Conservation (phyloP, 2,797 vertebrate species). For the Thunnus albacares region DNA sequence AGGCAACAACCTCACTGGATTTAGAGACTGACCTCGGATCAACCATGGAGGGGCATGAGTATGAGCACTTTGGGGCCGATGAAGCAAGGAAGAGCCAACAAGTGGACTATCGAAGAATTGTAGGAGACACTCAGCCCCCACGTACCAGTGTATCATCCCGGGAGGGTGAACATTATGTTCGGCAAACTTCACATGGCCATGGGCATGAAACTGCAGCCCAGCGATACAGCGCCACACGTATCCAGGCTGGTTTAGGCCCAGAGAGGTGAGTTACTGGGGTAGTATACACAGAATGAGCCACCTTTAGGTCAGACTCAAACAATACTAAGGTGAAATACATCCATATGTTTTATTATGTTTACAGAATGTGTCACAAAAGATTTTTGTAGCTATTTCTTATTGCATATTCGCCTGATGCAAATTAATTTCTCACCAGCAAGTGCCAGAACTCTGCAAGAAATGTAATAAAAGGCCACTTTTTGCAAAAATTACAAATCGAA, state of each 20-base stretch:
- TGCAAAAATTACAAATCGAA: no score
- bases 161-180: conserved; percentile 52
- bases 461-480: no score
- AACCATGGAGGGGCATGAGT: conserved; percentile 78
- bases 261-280: conserved; percentile 89
- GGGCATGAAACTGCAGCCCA: conserved; percentile 93
- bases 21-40: conserved; percentile 55
- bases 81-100: conserved; percentile 57
- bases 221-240: conserved; percentile 91
- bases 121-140: conserved; percentile 74
- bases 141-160: conserved; percentile 4
- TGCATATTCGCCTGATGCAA: background rate
- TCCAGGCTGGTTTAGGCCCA: conserved; percentile 92
- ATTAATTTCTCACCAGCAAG: background rate
- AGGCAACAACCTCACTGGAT: conserved; percentile 27
- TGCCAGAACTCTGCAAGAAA: background rate
- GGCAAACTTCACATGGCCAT: conserved; percentile 79
- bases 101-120: conserved; percentile 77
- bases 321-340: background rate
- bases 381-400: background rate
- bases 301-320: background rate
- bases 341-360: background rate
- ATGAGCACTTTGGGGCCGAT: conserved; percentile 60
- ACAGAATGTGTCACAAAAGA: background rate
- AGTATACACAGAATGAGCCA: background rate